phyloP scores from a whole-genome alignment of 2,113 vertebrate species.

The Dasypus novemcinctus region DNA sequence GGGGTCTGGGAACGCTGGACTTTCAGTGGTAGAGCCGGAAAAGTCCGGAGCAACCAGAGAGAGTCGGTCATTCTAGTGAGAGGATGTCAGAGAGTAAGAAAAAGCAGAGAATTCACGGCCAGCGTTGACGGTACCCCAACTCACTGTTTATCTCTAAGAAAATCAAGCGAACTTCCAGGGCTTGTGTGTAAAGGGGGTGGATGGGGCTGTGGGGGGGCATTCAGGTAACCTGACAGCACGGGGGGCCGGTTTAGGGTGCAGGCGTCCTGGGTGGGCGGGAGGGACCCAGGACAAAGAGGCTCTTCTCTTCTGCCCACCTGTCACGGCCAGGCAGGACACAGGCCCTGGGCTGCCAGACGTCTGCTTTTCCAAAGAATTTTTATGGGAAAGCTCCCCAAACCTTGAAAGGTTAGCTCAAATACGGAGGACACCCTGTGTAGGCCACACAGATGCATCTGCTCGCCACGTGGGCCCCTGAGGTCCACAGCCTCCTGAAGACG shows the following conservation, averaged over 20 bases:
- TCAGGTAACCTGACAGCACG: background rate
- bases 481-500: background rate
- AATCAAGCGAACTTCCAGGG: background rate
- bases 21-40: no score
- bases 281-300: background rate
- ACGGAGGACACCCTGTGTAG: background rate
- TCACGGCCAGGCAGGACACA: fast-evolving
- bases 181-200: background rate
- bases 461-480: background rate
- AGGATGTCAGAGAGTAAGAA: no score
- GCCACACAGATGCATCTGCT: background rate
- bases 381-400: background rate
- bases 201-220: background rate
- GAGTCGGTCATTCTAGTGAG: background rate
- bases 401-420: background rate
- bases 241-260: no score
- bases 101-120: background rate
- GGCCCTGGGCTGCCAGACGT: background rate
- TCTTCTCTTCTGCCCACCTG: background rate
- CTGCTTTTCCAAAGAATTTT: background rate
- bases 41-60: background rate
- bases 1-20: background rate
- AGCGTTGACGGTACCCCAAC: background rate
- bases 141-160: background rate
- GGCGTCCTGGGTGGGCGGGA: background rate